Percentiles rank a stretch among this genome's conserved stretches.
Evolutionary conservation across 2,888 invertebrate genomes (phyloP).

Genomic region (Tipula vernalis): DNA sequence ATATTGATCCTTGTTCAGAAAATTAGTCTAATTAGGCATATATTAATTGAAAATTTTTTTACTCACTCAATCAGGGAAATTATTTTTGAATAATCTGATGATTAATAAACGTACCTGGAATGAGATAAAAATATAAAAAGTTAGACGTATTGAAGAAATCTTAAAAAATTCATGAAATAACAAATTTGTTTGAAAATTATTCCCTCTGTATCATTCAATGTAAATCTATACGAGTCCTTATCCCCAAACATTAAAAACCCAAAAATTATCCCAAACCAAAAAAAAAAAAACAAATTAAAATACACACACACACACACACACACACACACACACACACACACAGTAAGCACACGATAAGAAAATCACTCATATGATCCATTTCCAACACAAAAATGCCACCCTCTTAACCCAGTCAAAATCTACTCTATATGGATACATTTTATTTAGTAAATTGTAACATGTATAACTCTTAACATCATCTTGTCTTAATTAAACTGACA

Average conservation of each 20-base stretch:
- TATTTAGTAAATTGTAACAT: neutral
- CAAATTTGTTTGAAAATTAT: no score
- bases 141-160: no score
- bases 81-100: no score
- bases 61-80: no score
- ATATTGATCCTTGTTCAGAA: no score
- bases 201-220: no score
- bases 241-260: neutral
- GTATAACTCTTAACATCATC: slow-evolving; percentile 4
- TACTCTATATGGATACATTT: neutral
- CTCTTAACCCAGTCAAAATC: neutral
- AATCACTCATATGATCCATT: neutral
- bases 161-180: no score
- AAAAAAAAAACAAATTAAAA: neutral
- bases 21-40: no score
- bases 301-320: neutral
- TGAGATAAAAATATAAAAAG: no score
- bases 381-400: neutral
- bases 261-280: neutral
- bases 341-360: neutral
- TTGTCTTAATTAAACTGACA: slow-evolving; percentile 4
- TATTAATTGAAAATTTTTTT: no score
- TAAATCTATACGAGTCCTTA: neutral
- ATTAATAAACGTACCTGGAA: no score
- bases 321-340: neutral